phyloP scores from a whole-genome alignment of 2,797 vertebrate species.

The Pantherophis alleghaniensis region DNA sequence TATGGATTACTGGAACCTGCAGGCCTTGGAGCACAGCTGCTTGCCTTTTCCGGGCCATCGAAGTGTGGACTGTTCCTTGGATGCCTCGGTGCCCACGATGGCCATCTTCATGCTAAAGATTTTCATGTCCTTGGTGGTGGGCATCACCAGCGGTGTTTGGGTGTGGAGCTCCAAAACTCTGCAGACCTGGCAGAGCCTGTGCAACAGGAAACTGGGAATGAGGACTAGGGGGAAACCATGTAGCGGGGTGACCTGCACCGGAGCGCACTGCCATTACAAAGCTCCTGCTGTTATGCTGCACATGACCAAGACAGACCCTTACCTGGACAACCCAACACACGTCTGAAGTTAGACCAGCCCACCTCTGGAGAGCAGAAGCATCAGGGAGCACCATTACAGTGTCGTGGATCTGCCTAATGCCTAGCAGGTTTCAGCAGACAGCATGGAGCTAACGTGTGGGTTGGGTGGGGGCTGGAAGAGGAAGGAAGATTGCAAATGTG shows the following conservation, averaged over 20 bases:
- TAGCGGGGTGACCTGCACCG: conserved; percentile 78
- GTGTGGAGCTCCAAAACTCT: conserved; percentile 99
- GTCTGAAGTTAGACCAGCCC: conserved; percentile 59
- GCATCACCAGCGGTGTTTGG: conserved; percentile 98
- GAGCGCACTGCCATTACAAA: conserved; percentile 92
- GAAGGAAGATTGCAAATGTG: not conserved
- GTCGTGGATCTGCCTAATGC: not conserved
- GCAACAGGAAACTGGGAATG: conserved; percentile 86
- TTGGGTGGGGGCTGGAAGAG: conserved; percentile 7
- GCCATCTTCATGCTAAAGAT: conserved; percentile 98
- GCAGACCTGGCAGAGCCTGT: conserved; percentile 96
- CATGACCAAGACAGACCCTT: conserved; percentile 91
- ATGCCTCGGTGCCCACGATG: conserved; percentile 88
- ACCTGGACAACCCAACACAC: conserved; percentile 90
- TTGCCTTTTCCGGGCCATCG: conserved; percentile 71
- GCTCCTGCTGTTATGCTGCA: conserved; percentile 88
- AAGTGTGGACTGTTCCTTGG: conserved; percentile 85
- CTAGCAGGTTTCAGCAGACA: not conserved
- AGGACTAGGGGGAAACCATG: conserved; percentile 89
- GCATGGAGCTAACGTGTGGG: not conserved
- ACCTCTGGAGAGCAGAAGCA: not conserved
- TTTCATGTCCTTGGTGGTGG: conserved; percentile 98
- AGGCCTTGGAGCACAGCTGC: conserved; percentile 83
- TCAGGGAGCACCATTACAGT: not conserved
- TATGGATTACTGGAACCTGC: conserved; percentile 91